These are phyloP conservation scores for Xanthorhoe spadicearia DNA, from an alignment of 2,888 invertebrate genomes.

Conservation along the genomic window DNA sequence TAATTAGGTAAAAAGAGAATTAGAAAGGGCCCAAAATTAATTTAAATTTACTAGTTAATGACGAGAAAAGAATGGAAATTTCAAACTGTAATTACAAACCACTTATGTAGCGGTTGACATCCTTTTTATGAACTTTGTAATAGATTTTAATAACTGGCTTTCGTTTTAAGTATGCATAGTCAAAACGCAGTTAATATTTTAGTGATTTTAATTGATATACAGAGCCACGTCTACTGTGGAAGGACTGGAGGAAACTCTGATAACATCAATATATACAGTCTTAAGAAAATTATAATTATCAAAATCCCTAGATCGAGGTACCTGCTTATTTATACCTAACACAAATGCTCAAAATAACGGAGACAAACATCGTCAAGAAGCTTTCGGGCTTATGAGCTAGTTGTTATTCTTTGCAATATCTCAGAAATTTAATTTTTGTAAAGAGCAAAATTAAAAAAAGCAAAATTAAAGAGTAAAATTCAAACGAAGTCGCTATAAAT, in stretches of 20 bases:
- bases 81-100: conserved; percentile 73
- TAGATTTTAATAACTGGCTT: conserved; percentile 74
- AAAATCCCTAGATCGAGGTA: too few relatives aligned
- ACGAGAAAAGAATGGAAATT: conserved; percentile 64
- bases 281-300: too few relatives aligned
- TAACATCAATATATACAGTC: too few relatives aligned
- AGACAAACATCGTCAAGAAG: too few relatives aligned
- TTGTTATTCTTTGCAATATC: background rate
- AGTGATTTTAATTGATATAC: background rate
- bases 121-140: conserved; percentile 68
- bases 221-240: background rate
- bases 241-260: background rate
- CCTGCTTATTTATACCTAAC: too few relatives aligned
- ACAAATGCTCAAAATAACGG: too few relatives aligned
- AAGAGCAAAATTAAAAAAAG: conserved; percentile 1
- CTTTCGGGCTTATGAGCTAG: too few relatives aligned
- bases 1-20: conserved; percentile 62
- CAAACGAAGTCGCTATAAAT: conserved; percentile 28
- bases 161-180: conserved; percentile 24
- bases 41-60: conserved; percentile 64
- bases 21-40: conserved; percentile 63
- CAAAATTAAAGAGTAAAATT: too few relatives aligned
- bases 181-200: background rate
- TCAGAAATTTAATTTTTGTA: conserved; percentile 16
- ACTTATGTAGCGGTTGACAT: conserved; percentile 75